Conservation (phyloP, 1,140 invertebrate genomes). For the Onthophagus taurus region DNA sequence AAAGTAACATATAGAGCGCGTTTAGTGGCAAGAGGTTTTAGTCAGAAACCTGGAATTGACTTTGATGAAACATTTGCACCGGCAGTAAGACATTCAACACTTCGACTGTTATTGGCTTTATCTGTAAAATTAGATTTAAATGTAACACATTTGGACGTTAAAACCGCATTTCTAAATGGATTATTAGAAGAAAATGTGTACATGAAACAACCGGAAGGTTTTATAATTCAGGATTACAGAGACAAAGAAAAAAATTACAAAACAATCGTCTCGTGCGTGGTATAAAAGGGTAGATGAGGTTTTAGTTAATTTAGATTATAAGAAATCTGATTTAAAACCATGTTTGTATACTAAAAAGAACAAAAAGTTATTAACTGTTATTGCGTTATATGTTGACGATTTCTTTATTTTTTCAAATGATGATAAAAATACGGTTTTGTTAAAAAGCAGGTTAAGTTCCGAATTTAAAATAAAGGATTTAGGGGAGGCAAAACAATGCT, state of each 20-base stretch:
- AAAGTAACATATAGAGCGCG: constrained; percentile 21
- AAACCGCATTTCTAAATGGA: constrained; percentile 35
- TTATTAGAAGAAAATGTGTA: constrained; percentile 32
- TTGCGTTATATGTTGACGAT: constrained; percentile 15
- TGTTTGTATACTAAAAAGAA: constrained; percentile 29
- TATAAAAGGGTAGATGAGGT: constrained; percentile 29
- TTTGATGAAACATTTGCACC: neutral
- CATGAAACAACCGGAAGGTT: constrained; percentile 26
- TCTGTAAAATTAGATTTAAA: constrained; percentile 23
- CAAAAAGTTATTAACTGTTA: neutral
- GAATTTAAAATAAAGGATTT: constrained; percentile 13
- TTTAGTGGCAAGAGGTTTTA: constrained; percentile 32
- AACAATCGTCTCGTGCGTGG: constrained; percentile 37
- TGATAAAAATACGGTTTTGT: neutral
- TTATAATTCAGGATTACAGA: constrained; percentile 28
- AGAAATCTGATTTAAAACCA: constrained; percentile 23
- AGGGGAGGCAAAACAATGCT: constrained; percentile 3
- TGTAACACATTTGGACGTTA: constrained; percentile 30
- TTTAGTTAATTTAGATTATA: constrained; percentile 24
- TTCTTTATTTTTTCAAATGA: constrained; percentile 15
- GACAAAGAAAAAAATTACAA: constrained; percentile 33
- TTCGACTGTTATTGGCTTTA: constrained; percentile 20
- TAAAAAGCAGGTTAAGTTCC: constrained; percentile 1
- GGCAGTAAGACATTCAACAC: constrained; percentile 24
- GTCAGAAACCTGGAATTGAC: constrained; percentile 29